Evolutionary conservation across 2,797 vertebrate genomes (phyloP), one percentile per base, ranked within the genome.

Genomic region (Tachyglossus aculeatus): DNA sequence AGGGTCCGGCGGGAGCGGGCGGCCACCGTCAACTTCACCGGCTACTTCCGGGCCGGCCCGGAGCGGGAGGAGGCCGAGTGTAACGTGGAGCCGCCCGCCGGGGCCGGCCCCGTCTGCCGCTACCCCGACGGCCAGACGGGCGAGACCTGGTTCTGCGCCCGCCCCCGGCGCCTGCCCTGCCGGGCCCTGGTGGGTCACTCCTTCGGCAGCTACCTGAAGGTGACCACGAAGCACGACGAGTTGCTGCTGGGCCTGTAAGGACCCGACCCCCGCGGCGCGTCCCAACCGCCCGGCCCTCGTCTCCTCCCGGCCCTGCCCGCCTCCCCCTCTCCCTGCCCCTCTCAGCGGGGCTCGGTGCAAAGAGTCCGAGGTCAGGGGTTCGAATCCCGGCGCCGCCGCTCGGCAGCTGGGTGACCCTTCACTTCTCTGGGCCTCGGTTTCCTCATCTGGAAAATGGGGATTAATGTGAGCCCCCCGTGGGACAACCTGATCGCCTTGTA

Each of bases 131-230:
- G 57, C 16, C 41, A 65, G 38, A 83, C 64, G 3, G 78, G 78
- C 12, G 83, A 89, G 44, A 59, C 54, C 25, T 90, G 86, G 88
- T 89, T 77, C 64, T 91, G 88, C 15, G 61, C 71, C 29, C 63
- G 31, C 9, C 85, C 86, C 2, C 32, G 43, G 7, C 79, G 64
- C 21, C 54, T 87, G 27, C 74, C 88, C 12, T 90, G 86, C 19
- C 6, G 67, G n/a, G 57, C 81, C 16, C 43, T 83, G 34, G 65
- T 83, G 13, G 74, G 80, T 54, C 86, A 89, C 56, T 86, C 80
- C 21, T 52, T 68, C 57, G 85, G 85, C 29, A 54, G 15, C 34
- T 88, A 84, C 54, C 80, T 77, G 69, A 81, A 80, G 1, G 78
- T 86, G 53, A 76, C 83, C 29, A 83, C 81, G 22, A 18, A 4